Percentiles rank a stretch among this genome's conserved stretches.
These are phyloP conservation scores for Streptopelia turtur DNA, from an alignment of 2,797 vertebrate genomes.

Conservation along the genomic window DNA sequence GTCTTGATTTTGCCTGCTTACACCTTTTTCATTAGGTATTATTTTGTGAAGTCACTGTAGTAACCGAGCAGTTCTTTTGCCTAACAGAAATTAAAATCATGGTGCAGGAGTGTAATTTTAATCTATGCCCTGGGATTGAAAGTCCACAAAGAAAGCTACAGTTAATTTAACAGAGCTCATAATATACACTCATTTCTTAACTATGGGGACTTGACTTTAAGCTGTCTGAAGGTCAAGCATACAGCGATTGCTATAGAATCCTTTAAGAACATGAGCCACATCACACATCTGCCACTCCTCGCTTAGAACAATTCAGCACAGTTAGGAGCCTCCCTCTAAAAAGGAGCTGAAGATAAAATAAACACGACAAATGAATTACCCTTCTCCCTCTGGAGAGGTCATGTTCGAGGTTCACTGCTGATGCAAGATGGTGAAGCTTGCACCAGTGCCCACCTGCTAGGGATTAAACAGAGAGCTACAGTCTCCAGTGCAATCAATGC, in stretches of 20 bases:
- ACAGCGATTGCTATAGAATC: constrained; percentile 6
- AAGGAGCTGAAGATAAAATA: constrained; percentile 68
- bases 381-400: constrained; percentile 66
- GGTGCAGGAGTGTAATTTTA: neutral
- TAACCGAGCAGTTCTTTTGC: neutral
- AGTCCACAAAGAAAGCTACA: constrained; percentile 25
- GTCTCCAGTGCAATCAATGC: constrained; percentile 61
- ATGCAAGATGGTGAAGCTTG: constrained; percentile 66
- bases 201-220: constrained; percentile 44
- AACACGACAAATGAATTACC: constrained; percentile 68
- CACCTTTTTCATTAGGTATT: neutral
- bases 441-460: constrained; percentile 71
- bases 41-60: neutral
- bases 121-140: constrained; percentile 45
- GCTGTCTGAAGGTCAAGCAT: constrained; percentile 45
- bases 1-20: neutral
- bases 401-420: constrained; percentile 65
- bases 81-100: neutral
- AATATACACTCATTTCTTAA: constrained; percentile 25
- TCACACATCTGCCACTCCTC: constrained; percentile 60
- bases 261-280: constrained; percentile 35
- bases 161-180: constrained; percentile 52
- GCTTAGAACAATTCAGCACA: constrained; percentile 71
- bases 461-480: constrained; percentile 70
- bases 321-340: constrained; percentile 55